Conservation (phyloP, 2,113 vertebrate species). For the Melanocharis versteri region DNA sequence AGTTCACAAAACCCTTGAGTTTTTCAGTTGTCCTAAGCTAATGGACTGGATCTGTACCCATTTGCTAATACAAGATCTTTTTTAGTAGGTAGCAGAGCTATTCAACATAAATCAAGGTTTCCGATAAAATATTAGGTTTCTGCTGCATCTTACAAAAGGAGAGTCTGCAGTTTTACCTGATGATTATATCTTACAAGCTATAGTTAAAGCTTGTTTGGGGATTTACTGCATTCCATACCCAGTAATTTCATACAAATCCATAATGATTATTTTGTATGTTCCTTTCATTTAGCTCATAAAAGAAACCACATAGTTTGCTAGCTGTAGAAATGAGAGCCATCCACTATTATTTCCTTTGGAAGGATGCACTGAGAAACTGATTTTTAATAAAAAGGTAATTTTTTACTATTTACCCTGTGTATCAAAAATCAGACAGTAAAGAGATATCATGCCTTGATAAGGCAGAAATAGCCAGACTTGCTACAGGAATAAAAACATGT, state of each 20-base stretch:
- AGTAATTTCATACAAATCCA: conserved; percentile 58
- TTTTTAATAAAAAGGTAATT: background rate
- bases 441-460: background rate
- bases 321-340: background rate
- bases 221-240: conserved; percentile 60
- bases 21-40: conserved; percentile 73
- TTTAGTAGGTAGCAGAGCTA: conserved; percentile 65
- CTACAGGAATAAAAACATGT: background rate
- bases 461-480: background rate
- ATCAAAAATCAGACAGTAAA: background rate
- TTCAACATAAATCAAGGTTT: conserved; percentile 67
- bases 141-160: conserved; percentile 2
- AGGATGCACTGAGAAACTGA: background rate
- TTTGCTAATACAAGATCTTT: conserved; percentile 75
- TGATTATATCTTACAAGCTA: background rate
- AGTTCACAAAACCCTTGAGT: conserved; percentile 74
- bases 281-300: conserved; percentile 62
- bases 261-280: conserved; percentile 57
- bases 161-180: background rate
- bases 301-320: conserved; percentile 34
- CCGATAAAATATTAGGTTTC: conserved; percentile 66
- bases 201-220: conserved; percentile 34
- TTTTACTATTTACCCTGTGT: background rate
- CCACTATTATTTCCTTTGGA: background rate
- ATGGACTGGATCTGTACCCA: conserved; percentile 78